phyloP scores from a whole-genome alignment of 2,888 invertebrate species.

The Cephus sareptanus region DNA sequence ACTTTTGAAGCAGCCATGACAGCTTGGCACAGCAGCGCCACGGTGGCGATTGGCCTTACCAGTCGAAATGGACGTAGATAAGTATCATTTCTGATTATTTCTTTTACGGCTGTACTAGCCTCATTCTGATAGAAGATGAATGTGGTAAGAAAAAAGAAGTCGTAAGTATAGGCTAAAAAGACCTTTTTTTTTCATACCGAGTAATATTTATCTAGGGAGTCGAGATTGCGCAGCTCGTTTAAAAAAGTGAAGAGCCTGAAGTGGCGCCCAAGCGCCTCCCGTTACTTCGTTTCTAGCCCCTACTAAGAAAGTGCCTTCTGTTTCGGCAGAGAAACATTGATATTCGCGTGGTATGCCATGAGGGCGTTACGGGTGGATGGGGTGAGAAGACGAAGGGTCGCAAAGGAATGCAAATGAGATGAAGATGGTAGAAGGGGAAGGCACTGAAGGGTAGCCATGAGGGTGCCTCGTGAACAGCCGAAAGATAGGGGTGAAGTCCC shows the following conservation, averaged over 20 bases:
- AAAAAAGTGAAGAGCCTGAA: neutral
- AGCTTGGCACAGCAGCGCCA: neutral
- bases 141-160: too few species aligned
- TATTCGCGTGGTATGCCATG: constrained; percentile 31
- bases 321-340: constrained; percentile 32
- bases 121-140: too few species aligned
- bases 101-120: neutral
- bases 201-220: neutral
- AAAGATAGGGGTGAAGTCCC: constrained; percentile 12
- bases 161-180: too few species aligned
- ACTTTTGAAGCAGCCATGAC: neutral
- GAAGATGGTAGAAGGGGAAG: constrained; percentile 8
- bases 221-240: neutral
- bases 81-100: neutral
- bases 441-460: constrained; percentile 6
- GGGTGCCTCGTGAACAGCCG: constrained; percentile 12
- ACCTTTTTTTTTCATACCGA: neutral
- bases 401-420: constrained; percentile 45
- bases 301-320: neutral
- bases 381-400: constrained; percentile 34
- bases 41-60: neutral
- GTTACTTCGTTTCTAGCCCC: neutral
- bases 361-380: constrained; percentile 24
- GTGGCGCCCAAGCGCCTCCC: too few species aligned
- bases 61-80: neutral